Evolutionary conservation across 2,888 invertebrate species (phyloP).

Genomic region (Diarsia mendica): DNA sequence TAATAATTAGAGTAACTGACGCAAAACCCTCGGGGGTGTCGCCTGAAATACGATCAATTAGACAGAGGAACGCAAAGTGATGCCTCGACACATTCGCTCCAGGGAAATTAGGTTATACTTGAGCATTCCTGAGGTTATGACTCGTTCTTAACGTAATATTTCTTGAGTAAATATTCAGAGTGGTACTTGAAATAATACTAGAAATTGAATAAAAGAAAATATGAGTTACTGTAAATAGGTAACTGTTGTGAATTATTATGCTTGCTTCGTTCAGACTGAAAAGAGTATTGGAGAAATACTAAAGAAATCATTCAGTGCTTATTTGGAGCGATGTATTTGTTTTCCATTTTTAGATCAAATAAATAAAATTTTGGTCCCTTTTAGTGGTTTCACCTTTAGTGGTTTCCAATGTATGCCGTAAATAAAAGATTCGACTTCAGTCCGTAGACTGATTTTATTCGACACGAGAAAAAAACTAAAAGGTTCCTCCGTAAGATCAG

Average conservation of each 20-base stretch:
- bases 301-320: not conserved
- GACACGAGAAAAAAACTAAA: slow-evolving; percentile 3
- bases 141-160: slow-evolving; percentile 47
- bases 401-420: not conserved
- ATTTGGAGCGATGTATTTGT: not conserved
- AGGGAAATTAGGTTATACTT: slow-evolving; percentile 71
- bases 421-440: slow-evolving; percentile 15
- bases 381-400: not conserved
- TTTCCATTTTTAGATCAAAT: slow-evolving; percentile 6
- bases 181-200: slow-evolving; percentile 17
- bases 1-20: slow-evolving; percentile 69
- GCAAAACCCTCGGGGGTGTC: slow-evolving; percentile 67
- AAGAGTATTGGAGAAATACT: not conserved
- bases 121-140: slow-evolving; percentile 54
- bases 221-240: slow-evolving; percentile 6
- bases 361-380: not conserved
- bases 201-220: slow-evolving; percentile 11
- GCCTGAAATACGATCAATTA: slow-evolving; percentile 79
- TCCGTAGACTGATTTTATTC: slow-evolving; percentile 1
- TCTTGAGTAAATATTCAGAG: slow-evolving; percentile 40
- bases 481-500: not conserved
- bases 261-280: not conserved
- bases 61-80: slow-evolving; percentile 70
- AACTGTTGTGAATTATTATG: not conserved
- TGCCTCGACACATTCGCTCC: slow-evolving; percentile 66